Base-by-base conservation (phyloP, 2,113 vertebrate species). In the Synchiropus splendidus region DNA sequence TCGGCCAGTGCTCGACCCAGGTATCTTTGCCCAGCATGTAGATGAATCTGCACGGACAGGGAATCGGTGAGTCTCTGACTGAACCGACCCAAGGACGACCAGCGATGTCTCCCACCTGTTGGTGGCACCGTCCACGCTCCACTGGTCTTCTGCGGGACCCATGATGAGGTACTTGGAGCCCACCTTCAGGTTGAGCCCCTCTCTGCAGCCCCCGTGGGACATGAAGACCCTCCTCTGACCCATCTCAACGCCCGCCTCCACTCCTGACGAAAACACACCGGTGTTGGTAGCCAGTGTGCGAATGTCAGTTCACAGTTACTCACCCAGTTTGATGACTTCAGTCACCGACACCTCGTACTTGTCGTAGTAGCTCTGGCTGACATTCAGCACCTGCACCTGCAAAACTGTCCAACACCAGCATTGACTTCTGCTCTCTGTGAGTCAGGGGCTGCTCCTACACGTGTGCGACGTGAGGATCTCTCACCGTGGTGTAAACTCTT, bases 1-100 rank as follows among this genome's bases (percentile, higher is more conserved):
- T 51, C 1, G 83, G 85, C 83, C 83, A 85, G 36, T 35, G 70
- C 45, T 87, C 83, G 51, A 84, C 66, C 83, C 82, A 87, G 2
- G 83, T 80, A 48, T 62, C 45, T 57, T 81, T 82, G 1, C 83
- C 82, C 34, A 87, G 48, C 51, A 67, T 34, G 60, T 85, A 85
- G 42, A 53, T 42, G 9, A 43, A 65, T 8, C 85, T 87, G 57
- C 43, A 18, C 43, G 8, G n/a, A 46, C 36, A n/a, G 11, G 15
- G 12, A 4, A 37, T 34, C 10, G 8, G 21, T 27, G n/a, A n/a
- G n/a, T n/a, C n/a, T n/a, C n/a, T n/a, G n/a, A n/a, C n/a, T n/a
- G n/a, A n/a, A n/a, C n/a, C n/a, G n/a, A n/a, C n/a, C n/a, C n/a
- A n/a, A 35, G 9, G 13, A 13, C 4, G 13, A 13, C 2, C 9